Base-by-base conservation (phyloP, 2,113 vertebrate species). In the Etheostoma cragini region DNA sequence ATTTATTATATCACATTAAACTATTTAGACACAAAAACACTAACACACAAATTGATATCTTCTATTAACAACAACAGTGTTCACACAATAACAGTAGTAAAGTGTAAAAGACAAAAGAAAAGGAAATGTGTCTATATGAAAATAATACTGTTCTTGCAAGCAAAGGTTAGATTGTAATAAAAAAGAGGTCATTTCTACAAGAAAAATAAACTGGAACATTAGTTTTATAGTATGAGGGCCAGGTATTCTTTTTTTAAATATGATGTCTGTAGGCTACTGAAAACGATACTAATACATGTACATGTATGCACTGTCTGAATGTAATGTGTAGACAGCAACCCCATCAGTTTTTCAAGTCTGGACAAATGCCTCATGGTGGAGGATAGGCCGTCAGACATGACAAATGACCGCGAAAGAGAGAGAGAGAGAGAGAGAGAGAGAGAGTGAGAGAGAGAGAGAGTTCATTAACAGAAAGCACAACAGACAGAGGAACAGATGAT, bases 321-420 rank as follows among this genome's bases (percentile, higher is more conserved):
- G 56, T 71, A 67, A 64, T 57, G 64, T 80, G 77, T 71, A 30
- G 64, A 82, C 80, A 82, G 69, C 75, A 13, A 74, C 68, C 24
- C 45, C 77, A 78, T 88, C 22, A 87, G 88, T 89, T 74, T 46
- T 72, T 75, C 79, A 64, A 49, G 58, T 22, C 67, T 72, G 83
- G 88, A 85, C 89, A 90, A 85, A 85, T 76, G 84, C 82, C 79
- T 84, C 83, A 85, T 82, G 85, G 86, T 82, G 76, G 81, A 93
- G 85, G 87, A 87, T 90, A 73, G 57, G 65, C 66, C 7, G 62
- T 81, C 80, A 58, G 60, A 65, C 74, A 82, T 91, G 87, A 92
- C 69, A 78, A 89, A 93, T 67, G 87, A 91, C 87, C 88, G 3
- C 42, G 15, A 58, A 52, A n/a, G 21, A 49, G 38, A 22, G 50